Evolutionary conservation across 2,113 vertebrate species (phyloP).

Genomic region (Notothenia rossii): DNA sequence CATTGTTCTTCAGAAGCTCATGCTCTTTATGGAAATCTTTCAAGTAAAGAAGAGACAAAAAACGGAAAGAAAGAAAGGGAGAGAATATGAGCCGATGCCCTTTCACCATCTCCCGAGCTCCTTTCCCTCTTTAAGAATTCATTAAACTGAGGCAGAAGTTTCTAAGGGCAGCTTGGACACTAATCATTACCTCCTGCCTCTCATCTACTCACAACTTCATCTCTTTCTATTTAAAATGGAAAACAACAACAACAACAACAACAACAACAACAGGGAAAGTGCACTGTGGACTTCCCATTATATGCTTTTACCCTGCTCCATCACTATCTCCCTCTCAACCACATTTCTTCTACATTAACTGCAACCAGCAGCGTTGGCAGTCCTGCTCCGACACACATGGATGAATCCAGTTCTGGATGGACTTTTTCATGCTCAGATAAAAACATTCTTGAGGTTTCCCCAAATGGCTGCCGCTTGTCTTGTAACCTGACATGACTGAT

Average conservation of each 20-base stretch:
- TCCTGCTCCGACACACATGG: constrained; percentile 44
- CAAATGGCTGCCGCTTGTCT: constrained; percentile 22
- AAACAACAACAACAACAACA: constrained; percentile 32
- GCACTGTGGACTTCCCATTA: constrained; percentile 22
- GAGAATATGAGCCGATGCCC: background rate
- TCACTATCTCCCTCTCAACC: background rate
- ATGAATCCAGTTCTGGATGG: constrained; percentile 27
- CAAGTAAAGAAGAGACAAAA: background rate
- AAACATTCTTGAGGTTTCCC: constrained; percentile 19
- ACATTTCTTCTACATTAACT: constrained; percentile 30
- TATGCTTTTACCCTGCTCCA: constrained; percentile 18
- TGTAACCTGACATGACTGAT: constrained; percentile 14
- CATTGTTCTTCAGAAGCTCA: constrained; percentile 29
- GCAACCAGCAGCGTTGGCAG: constrained; percentile 26
- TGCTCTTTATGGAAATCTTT: constrained; percentile 22
- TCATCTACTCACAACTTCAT: constrained; percentile 30
- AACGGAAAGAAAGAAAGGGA: background rate
- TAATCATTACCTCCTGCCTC: constrained; percentile 35
- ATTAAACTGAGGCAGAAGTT: constrained; percentile 48
- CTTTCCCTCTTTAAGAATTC: constrained; percentile 46
- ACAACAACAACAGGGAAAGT: constrained; percentile 23
- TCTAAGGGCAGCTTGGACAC: constrained; percentile 31
- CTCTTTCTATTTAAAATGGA: constrained; percentile 11
- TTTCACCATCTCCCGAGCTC: constrained; percentile 15
- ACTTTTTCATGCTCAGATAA: constrained; percentile 30